Evolutionary conservation across 2,113 vertebrate genomes (phyloP).

Genomic region (Lucifuga dentata): DNA sequence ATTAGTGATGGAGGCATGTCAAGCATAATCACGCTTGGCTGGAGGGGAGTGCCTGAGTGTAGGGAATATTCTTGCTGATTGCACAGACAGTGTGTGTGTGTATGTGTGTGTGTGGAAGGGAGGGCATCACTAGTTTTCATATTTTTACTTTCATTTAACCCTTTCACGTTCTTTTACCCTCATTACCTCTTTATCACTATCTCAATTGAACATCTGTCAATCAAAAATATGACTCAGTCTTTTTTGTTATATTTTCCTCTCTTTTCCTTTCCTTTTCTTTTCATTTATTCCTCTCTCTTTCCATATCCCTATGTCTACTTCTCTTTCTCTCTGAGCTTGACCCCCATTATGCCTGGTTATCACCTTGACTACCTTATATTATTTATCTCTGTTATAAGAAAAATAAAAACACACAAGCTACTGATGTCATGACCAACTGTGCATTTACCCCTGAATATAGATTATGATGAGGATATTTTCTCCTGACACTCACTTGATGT

Average conservation of each 20-base stretch:
- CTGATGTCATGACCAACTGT: neutral
- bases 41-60: constrained; percentile 65
- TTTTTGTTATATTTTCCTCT: neutral
- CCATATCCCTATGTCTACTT: too few species aligned
- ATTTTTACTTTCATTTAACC: constrained; percentile 52
- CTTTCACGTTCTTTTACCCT: constrained; percentile 12
- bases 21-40: constrained; percentile 72
- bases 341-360: neutral
- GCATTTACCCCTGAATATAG: neutral
- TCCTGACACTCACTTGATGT: neutral
- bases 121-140: constrained; percentile 13
- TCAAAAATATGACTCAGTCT: constrained; percentile 10
- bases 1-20: constrained; percentile 80
- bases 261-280: constrained; percentile 5
- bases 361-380: neutral
- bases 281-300: neutral
- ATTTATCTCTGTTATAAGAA: neutral
- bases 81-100: constrained; percentile 24
- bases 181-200: constrained; percentile 36
- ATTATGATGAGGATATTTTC: neutral
- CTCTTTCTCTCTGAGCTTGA: too few species aligned
- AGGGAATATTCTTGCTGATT: constrained; percentile 49
- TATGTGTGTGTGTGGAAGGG: constrained; percentile 14
- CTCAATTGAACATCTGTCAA: constrained; percentile 22
- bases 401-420: neutral